These are phyloP conservation scores for Cyphomyrus discorhynchus DNA, from an alignment of 2,113 vertebrate genomes.

Conservation along the genomic window DNA sequence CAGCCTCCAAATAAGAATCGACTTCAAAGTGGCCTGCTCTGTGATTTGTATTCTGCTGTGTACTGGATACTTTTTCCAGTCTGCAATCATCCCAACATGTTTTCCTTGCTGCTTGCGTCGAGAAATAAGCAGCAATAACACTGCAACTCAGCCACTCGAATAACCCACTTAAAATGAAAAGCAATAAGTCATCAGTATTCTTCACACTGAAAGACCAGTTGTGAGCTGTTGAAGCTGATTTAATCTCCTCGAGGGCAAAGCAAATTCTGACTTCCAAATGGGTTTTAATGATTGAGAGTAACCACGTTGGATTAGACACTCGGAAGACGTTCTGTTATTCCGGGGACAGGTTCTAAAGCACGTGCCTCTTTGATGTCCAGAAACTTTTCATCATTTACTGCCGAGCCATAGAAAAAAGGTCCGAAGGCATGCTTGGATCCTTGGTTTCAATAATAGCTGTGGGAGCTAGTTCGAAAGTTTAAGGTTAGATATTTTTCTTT, in stretches of 20 bases:
- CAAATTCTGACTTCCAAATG: constrained; percentile 7
- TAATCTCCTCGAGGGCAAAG: background rate
- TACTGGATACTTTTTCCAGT: background rate
- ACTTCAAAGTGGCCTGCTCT: background rate
- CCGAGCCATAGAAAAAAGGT: background rate
- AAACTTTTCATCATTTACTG: background rate
- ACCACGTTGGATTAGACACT: background rate
- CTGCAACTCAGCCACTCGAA: background rate
- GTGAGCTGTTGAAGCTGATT: background rate
- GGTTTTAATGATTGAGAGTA: background rate
- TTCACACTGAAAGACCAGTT: constrained; percentile 5
- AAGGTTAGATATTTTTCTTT: background rate
- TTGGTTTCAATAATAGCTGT: background rate
- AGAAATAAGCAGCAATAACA: background rate
- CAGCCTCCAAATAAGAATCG: background rate
- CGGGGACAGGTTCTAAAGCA: background rate
- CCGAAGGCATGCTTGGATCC: background rate
- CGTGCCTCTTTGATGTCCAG: background rate
- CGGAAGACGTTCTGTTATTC: background rate
- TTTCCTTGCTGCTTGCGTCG: background rate
- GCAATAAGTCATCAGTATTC: background rate
- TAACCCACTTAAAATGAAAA: background rate
- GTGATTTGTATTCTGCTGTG: background rate
- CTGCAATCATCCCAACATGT: background rate
- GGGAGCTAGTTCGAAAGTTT: background rate